phyloP scores from a whole-genome alignment of 2,113 vertebrate species.

The Regulus satrapa region DNA sequence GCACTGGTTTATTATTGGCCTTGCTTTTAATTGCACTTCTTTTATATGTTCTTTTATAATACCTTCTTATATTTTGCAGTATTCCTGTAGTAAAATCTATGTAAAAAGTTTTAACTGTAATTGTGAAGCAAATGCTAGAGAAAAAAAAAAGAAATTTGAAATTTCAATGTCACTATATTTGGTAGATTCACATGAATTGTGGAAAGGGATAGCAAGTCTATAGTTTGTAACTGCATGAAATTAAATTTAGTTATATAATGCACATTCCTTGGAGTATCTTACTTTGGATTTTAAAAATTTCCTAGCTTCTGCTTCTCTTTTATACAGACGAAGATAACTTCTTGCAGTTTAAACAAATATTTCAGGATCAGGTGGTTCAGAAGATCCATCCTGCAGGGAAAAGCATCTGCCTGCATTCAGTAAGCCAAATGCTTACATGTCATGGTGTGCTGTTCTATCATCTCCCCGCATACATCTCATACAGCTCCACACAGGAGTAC shows the following conservation, averaged over 20 bases:
- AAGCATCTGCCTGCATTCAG: not conserved
- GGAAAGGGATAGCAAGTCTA: not conserved
- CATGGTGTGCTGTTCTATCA: not conserved
- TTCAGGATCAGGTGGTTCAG: not conserved
- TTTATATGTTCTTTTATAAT: not conserved
- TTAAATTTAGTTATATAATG: conserved; percentile 16
- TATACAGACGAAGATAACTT: not conserved
- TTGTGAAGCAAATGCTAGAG: not conserved
- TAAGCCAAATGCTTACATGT: not conserved
- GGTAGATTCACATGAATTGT: not conserved
- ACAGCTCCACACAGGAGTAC: not conserved
- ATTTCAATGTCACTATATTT: conserved; percentile 30
- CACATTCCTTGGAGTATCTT: not conserved
- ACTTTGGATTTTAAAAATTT: not conserved
- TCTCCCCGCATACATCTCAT: not conserved
- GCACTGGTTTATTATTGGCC: not conserved
- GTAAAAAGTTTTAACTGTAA: conserved; percentile 1
- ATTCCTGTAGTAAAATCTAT: not conserved
- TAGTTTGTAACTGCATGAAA: not conserved
- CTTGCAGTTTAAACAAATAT: not conserved
- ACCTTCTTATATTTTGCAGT: not conserved
- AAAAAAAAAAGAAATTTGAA: conserved; percentile 2
- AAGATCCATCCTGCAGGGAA: not conserved
- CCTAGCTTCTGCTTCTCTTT: not conserved
- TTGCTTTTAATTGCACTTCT: not conserved